These are phyloP conservation scores for Sceliomorpha sp. DNA, from an alignment of 2,888 invertebrate species.

Conservation along the genomic window DNA sequence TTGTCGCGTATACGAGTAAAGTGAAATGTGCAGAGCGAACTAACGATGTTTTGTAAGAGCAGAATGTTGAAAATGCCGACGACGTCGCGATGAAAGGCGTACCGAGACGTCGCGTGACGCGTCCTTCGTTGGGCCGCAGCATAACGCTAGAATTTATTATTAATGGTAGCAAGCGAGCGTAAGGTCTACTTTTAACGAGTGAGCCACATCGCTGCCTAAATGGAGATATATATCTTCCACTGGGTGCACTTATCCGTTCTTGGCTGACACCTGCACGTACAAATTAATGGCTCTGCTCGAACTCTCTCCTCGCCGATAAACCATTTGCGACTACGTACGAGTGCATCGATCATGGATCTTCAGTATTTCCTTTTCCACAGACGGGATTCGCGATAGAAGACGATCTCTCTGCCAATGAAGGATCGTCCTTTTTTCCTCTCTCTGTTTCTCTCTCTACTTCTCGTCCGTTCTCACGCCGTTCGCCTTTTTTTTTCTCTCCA, in stretches of 20 bases:
- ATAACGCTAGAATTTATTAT: constrained; percentile 46
- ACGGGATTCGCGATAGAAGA: constrained; percentile 26
- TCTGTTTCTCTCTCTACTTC: neutral
- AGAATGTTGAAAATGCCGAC: too few species aligned
- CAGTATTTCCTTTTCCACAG: constrained; percentile 33
- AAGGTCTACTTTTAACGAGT: constrained; percentile 75
- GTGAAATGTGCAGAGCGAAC: too few species aligned
- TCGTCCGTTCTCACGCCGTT: too few species aligned
- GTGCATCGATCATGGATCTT: constrained; percentile 61
- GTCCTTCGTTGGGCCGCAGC: constrained; percentile 37
- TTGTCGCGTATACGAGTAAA: too few species aligned
- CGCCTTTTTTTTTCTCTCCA: constrained; percentile 18
- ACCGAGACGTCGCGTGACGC: constrained; percentile 6
- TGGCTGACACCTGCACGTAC: constrained; percentile 77
- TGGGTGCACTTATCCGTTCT: constrained; percentile 77
- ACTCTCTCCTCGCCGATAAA: constrained; percentile 67
- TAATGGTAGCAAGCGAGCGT: constrained; percentile 44
- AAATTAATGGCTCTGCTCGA: constrained; percentile 75
- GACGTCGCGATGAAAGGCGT: too few species aligned
- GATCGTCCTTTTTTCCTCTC: constrained; percentile 7
- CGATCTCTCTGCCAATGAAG: constrained; percentile 28
- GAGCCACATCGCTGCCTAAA: constrained; percentile 73
- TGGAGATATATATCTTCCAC: constrained; percentile 77
- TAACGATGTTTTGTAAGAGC: too few species aligned
- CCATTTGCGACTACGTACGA: constrained; percentile 63